Base-by-base conservation (phyloP, 2,113 vertebrate genomes). In the Thunnus maccoyii region DNA sequence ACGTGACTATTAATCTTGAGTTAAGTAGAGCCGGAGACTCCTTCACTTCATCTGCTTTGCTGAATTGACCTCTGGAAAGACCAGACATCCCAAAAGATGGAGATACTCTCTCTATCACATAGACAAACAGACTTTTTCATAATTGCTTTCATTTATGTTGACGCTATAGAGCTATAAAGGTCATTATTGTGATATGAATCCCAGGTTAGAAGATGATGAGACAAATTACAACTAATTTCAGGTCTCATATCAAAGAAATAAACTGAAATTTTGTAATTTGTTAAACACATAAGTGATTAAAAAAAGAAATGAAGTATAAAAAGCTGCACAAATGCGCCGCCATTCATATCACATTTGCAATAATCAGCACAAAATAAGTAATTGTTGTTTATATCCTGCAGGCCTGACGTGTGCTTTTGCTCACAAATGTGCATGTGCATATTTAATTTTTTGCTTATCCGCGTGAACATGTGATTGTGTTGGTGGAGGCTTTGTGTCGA, bases 351-450 rank as follows among this genome's bases (percentile, higher is more conserved):
- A 15, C 8, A 69, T 50, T 48, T 58, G 22, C 61, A 77, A 30
- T 18, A 81, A 58, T 78, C 66, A 76, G 73, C 76, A 88, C 4
- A 72, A 72, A 76, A 62, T 14, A 65, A 62, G 50, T 55, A 0
- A 50, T 58, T 52, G 70, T 44, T 22, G 71, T 69, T 61, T 66
- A 56, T 72, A 84, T 84, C 85, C 76, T 77, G 50, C 54, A 51
- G 68, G 48, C n/a, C 64, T 88, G 36, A 75, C 54, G 10, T 14
- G 11, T 27, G 68, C 47, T 64, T 75, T 14, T 10, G 13, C 73
- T 63, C 15, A 2, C 17, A 25, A 57, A 44, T 52, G 11, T 69
- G 75, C 55, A 15, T 51, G 17, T 81, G 48, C 55, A 64, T 80
- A 58, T 78, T 52, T 69, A 18, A 46, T 61, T 75, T 50, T 48